phyloP scores from a whole-genome alignment of 2,888 invertebrate species.

The Sturmia bella region DNA sequence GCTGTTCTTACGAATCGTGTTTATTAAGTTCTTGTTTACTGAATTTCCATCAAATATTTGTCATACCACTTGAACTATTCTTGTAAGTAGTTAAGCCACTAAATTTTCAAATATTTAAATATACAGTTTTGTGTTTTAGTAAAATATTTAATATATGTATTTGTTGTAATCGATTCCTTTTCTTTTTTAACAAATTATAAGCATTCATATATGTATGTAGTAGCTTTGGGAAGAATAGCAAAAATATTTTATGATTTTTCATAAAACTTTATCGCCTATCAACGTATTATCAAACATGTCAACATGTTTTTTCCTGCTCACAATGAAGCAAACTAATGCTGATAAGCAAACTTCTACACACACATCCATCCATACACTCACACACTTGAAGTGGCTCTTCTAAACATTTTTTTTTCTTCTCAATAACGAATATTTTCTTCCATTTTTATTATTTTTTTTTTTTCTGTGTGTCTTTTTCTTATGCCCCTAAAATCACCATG shows the following conservation, averaged over 20 bases:
- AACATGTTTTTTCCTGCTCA: slow-evolving; percentile 48
- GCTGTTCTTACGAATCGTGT: too few relatives aligned
- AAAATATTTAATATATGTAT: too few relatives aligned
- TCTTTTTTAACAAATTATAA: background rate
- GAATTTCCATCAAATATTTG: too few relatives aligned
- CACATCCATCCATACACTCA: too few relatives aligned
- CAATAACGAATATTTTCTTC: slow-evolving; percentile 24
- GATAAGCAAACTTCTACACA: background rate
- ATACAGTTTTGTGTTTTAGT: background rate
- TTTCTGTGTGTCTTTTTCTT: slow-evolving; percentile 5
- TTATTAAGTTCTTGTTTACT: too few relatives aligned
- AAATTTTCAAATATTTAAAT: too few relatives aligned
- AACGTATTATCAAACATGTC: slow-evolving; percentile 62
- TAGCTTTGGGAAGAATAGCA: background rate
- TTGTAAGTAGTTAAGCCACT: too few relatives aligned
- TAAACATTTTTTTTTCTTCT: slow-evolving; percentile 20
- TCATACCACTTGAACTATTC: too few relatives aligned
- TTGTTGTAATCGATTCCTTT: too few relatives aligned
- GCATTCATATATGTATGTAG: too few relatives aligned
- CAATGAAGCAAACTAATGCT: background rate
- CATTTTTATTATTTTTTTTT: background rate
- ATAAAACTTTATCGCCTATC: slow-evolving; percentile 56
- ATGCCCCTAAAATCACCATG: slow-evolving; percentile 56
- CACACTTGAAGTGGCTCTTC: background rate
- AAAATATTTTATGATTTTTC: slow-evolving; percentile 14